Evolutionary conservation across 2,797 vertebrate genomes (phyloP), one percentile per base, ranked within the genome.

Genomic region (Alauda arvensis): DNA sequence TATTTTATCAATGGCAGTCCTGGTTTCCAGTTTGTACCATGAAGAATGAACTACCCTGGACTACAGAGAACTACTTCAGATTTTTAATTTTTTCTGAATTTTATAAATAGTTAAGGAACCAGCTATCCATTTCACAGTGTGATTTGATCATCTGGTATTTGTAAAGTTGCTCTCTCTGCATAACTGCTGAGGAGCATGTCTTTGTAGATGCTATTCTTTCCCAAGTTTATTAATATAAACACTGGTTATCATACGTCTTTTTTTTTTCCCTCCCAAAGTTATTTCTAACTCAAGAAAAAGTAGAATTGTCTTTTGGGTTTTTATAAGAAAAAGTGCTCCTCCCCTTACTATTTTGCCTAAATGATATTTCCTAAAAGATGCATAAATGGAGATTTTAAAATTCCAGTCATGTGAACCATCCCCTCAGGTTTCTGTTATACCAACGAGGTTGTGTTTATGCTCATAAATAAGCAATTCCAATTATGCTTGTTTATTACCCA

Each of bases 401-500:
- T 94, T 94, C 87, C 28, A 84, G 25, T 90, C 91, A 79, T 28
- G 51, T 70, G 65, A 88, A 65, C 56, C 40, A 70, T 82, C 49
- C 88, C 57, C 57, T 86, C 66, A 86, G 83, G 77, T 88, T 93
- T 89, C 75, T 70, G 6, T 55, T 82, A 48, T 70, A 85, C 63
- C 53, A 87, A 57, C 20, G 25, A 89, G 75, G 77, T 78, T 83
- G 49, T 87, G 56, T 81, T 93, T 76, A 87, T 78, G 77, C 85
- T 91, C 89, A 93, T 94, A 94, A 95, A 93, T 93, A 94, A 93
- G 87, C 68, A 94, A 90, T 93, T 94, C 55, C 80, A 92, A 65
- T 91, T 95, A 87, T 70, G 33, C 61, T 90, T 90, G 85, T 90
- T 93, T 93, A 94, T 93, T 89, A 86, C 63, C 14, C 85, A 84